Conservation (phyloP, 2,797 vertebrate species). For the Tympanoctomys barrerae region DNA sequence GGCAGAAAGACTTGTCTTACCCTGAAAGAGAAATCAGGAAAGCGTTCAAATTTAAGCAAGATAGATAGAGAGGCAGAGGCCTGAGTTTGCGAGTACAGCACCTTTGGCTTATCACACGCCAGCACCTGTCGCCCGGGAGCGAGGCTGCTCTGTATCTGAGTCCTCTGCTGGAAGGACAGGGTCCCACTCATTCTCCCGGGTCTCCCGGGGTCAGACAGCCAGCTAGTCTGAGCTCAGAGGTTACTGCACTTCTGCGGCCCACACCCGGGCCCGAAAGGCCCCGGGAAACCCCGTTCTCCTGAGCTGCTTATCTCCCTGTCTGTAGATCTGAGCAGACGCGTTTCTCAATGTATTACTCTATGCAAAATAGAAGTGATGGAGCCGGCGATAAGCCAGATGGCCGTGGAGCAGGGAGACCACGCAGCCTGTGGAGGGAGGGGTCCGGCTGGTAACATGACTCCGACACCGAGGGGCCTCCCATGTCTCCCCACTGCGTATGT, state of each 20-base stretch:
- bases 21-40: not conserved
- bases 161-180: too few relatives aligned
- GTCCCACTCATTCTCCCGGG: too few relatives aligned
- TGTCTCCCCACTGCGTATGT: not conserved
- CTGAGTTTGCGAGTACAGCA: not conserved
- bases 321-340: not conserved
- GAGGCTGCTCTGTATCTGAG: too few relatives aligned
- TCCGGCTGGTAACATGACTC: not conserved
- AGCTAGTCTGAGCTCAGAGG: too few relatives aligned
- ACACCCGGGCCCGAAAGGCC: rapidly evolving
- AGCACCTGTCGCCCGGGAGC: too few relatives aligned
- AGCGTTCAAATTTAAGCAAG: not conserved
- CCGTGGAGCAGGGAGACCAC: not conserved
- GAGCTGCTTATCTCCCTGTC: not conserved
- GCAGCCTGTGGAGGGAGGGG: not conserved
- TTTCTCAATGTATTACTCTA: not conserved
- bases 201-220: too few relatives aligned
- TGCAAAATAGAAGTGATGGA: not conserved
- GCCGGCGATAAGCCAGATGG: not conserved
- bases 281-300: not conserved
- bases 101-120: too few relatives aligned
- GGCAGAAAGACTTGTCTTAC: too few relatives aligned
- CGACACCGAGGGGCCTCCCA: not conserved
- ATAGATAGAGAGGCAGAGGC: rapidly evolving
- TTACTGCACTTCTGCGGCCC: too few relatives aligned